Percentiles rank a stretch among this genome's conserved stretches.
These are phyloP conservation scores for Lithobates pipiens DNA, from an alignment of 2,797 vertebrate species.

Conservation along the genomic window DNA sequence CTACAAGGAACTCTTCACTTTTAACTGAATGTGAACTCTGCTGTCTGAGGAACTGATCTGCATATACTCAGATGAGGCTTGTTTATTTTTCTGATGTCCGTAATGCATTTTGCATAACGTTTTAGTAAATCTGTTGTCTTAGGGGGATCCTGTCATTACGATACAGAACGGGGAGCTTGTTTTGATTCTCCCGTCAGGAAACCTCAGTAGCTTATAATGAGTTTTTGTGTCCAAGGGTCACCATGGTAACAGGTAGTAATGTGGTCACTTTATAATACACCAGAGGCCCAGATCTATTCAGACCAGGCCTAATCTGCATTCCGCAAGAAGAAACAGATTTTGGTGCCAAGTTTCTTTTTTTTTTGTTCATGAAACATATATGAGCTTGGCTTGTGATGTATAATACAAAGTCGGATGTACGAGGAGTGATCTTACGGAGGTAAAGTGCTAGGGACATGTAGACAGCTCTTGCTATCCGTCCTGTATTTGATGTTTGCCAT, in stretches of 20 bases:
- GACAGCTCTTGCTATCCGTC: conserved; percentile 8
- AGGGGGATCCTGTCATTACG: background rate
- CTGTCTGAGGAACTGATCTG: background rate
- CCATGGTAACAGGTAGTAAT: conserved; percentile 47
- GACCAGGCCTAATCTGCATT: conserved; percentile 31
- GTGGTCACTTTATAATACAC: conserved; percentile 30
- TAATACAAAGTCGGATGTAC: conserved; percentile 39
- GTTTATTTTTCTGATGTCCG: conserved; percentile 10
- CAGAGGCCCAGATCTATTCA: background rate
- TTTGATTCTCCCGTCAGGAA: background rate
- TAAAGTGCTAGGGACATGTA: conserved; percentile 13
- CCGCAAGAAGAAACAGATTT: conserved; percentile 5
- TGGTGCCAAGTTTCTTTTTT: conserved; percentile 1
- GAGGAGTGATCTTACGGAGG: conserved; percentile 33
- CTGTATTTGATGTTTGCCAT: conserved; percentile 5
- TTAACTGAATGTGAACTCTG: background rate
- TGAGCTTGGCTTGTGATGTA: conserved; percentile 54
- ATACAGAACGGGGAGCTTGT: background rate
- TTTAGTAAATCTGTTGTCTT: conserved; percentile 4
- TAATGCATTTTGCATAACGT: background rate
- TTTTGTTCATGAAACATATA: conserved; percentile 51
- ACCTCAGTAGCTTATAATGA: background rate
- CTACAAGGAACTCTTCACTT: conserved; percentile 13
- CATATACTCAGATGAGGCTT: background rate
- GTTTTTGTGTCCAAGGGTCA: background rate